phyloP scores from a whole-genome alignment of 2,797 vertebrate genomes.

The Perodicticus potto region DNA sequence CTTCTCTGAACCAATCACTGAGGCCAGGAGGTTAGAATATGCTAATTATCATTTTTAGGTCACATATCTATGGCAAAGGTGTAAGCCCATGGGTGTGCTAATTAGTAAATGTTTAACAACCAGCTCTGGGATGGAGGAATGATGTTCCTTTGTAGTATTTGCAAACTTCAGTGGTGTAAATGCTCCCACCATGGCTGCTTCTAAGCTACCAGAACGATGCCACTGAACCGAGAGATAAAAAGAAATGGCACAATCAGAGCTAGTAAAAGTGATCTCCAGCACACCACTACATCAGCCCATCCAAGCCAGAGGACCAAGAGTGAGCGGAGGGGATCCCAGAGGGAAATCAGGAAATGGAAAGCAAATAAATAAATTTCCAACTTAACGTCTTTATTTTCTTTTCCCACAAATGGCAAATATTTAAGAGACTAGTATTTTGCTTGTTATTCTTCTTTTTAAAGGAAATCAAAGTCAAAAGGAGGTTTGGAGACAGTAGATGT shows the following conservation, averaged over 20 bases:
- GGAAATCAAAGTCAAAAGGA: conserved; percentile 51
- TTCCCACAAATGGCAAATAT: neutral
- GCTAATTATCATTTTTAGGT: neutral
- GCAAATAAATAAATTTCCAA: neutral
- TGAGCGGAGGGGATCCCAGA: neutral
- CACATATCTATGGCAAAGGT: neutral
- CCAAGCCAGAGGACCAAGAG: neutral
- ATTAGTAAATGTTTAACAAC: neutral
- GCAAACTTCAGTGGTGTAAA: neutral
- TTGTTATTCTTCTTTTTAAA: neutral
- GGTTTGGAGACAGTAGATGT: conserved; percentile 24
- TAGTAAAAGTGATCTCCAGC: neutral
- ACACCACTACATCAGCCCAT: neutral
- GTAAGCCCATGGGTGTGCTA: neutral
- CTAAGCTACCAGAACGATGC: neutral
- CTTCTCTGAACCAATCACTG: neutral
- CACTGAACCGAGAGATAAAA: neutral
- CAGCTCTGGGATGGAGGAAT: neutral
- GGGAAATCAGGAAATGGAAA: conserved; percentile 42
- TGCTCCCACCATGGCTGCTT: neutral
- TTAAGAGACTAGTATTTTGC: neutral
- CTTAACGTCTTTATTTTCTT: neutral
- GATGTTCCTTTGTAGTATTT: neutral
- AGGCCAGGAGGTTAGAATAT: neutral
- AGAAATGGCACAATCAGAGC: neutral